Percentiles rank a stretch among this genome's conserved stretches.
Evolutionary conservation across 2,888 invertebrate species (phyloP).

Genomic region (Sarcophaga rosellei): DNA sequence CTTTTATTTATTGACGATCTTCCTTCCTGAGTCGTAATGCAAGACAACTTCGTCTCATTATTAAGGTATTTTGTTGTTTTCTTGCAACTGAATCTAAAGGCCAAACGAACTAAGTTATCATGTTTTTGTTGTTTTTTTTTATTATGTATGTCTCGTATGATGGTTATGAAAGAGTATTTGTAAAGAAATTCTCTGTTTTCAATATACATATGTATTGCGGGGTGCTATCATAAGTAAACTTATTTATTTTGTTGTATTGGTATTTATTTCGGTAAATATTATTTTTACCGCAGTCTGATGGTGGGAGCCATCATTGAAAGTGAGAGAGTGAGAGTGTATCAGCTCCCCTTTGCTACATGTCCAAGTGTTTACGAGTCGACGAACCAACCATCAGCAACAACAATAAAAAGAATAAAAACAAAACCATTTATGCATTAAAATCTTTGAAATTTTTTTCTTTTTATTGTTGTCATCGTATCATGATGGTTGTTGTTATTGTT

Average conservation of each 20-base stretch:
- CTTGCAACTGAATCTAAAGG: too few species aligned
- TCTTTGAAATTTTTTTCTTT: slow-evolving; percentile 30
- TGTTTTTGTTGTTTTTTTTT: not conserved
- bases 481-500: slow-evolving; percentile 6
- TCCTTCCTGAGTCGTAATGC: not conserved
- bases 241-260: not conserved
- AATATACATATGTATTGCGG: too few species aligned
- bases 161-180: not conserved
- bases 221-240: slow-evolving; percentile 38
- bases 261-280: not conserved
- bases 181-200: slow-evolving; percentile 29
- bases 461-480: not conserved
- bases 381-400: slow-evolving; percentile 16
- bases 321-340: not conserved
- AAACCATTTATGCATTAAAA: slow-evolving; percentile 42
- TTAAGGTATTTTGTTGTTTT: not conserved
- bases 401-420: not conserved
- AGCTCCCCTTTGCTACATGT: slow-evolving; percentile 20
- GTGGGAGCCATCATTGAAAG: not conserved
- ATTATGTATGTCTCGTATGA: slow-evolving; percentile 23
- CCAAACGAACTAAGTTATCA: too few species aligned
- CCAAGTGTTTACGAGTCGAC: slow-evolving; percentile 36
- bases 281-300: not conserved
- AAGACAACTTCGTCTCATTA: slow-evolving; percentile 12
- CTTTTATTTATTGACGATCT: not conserved